These are phyloP conservation scores for Columbina picui DNA, from an alignment of 2,113 vertebrate species.

Conservation along the genomic window DNA sequence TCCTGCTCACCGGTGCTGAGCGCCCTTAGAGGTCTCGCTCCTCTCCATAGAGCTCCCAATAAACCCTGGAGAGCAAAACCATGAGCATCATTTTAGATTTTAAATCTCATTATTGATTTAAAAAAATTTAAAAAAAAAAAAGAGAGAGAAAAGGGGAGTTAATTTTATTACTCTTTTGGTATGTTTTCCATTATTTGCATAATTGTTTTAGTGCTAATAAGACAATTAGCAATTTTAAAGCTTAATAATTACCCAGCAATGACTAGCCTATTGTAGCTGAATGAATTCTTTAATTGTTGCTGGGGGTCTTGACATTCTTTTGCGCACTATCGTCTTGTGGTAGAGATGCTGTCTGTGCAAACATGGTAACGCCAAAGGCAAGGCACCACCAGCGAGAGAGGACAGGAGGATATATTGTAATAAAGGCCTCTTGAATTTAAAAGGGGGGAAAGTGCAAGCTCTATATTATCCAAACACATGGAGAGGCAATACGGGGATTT, in stretches of 20 bases:
- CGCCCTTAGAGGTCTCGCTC: not conserved
- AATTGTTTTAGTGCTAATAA: constrained; percentile 74
- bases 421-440: not conserved
- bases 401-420: not conserved
- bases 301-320: constrained; percentile 55
- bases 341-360: not conserved
- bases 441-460: not conserved
- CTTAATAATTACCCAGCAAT: constrained; percentile 69
- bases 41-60: not conserved
- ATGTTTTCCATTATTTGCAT: constrained; percentile 73
- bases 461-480: not conserved
- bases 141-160: not conserved
- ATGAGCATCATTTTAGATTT: not conserved
- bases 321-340: not conserved
- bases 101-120: constrained; percentile 19
- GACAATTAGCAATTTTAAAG: constrained; percentile 71
- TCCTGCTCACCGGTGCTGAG: not conserved
- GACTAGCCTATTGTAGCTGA: constrained; percentile 57
- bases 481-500: not conserved
- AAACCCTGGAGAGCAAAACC: constrained; percentile 1
- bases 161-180: constrained; percentile 55
- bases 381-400: not conserved
- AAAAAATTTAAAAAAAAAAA: constrained; percentile 12
- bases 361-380: not conserved
- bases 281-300: constrained; percentile 73